A percentile compares a stretch with the other conserved stretches of the same genome.
phyloP scores from a whole-genome alignment of 2,113 vertebrate genomes.

The Apus apus region DNA sequence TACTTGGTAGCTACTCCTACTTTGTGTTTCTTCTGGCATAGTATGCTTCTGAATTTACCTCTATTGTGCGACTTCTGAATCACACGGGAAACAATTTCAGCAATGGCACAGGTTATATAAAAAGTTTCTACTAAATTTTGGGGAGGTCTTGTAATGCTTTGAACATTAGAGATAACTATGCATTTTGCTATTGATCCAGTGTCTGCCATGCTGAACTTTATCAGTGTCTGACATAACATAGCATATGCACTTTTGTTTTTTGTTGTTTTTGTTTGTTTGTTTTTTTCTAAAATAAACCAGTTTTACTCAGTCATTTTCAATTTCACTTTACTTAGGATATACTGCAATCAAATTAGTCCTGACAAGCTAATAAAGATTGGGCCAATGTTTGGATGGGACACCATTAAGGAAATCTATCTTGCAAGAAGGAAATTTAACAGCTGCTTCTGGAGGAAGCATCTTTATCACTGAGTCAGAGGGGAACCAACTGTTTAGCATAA shows the following conservation, averaged over 20 bases:
- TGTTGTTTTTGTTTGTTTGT: background rate
- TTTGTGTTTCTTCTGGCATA: background rate
- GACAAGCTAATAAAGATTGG: slow-evolving; percentile 9
- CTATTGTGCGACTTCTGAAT: background rate
- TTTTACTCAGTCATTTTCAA: slow-evolving; percentile 12
- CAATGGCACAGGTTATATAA: background rate
- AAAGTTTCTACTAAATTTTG: background rate
- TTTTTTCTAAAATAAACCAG: background rate
- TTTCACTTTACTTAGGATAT: background rate
- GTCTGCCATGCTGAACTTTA: background rate
- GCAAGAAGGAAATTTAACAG: slow-evolving; percentile 43
- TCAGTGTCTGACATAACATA: background rate
- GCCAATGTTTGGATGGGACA: background rate
- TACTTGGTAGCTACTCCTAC: background rate
- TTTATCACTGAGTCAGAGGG: slow-evolving; percentile 57
- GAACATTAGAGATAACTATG: background rate
- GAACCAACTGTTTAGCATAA: slow-evolving; percentile 45
- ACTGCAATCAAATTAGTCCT: slow-evolving; percentile 8
- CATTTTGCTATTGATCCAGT: background rate
- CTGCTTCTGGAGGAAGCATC: slow-evolving; percentile 59
- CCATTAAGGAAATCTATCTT: background rate
- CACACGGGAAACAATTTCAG: background rate
- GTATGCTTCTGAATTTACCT: background rate
- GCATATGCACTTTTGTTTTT: background rate
- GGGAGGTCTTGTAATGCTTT: background rate